Base-by-base conservation (phyloP, 2,797 vertebrate genomes). In the Gila robusta region DNA sequence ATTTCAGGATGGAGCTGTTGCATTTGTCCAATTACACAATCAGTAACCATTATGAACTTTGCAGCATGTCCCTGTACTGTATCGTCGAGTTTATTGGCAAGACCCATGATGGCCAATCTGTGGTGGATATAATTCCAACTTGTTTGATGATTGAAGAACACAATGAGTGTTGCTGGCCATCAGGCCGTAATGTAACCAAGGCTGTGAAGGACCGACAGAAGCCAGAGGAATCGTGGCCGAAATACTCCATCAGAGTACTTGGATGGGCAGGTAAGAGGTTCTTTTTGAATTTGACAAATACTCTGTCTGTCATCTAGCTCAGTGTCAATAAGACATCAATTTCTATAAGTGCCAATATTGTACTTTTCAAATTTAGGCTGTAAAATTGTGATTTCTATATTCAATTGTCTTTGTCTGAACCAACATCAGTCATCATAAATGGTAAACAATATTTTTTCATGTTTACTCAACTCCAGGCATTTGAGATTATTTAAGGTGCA, bases 1-100 rank as follows among this genome's bases (percentile, higher is more conserved):
- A n/a, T 41, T 79, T 32, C 49, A 79, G 59, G 77, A 79, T 23
- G 77, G 77, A 64, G 35, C 52, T 79, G 77, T n/a, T 56, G 77
- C 77, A 37, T 59, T 79, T 64, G 52, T 62, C 47, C 77, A 79
- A 41, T 79, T 79, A 79, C 77, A 79, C 59, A 64, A 79, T 64
- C 77, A 56, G 77, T 79, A 41, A 79, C 77, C 77, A 72, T 72
- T 79, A 79, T n/a, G 52, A 79, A 59, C 77, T 79, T 79, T 79
- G 32, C 54, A 62, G 77, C 54, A 62, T 79, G 77, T 2, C 70
- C 70, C 70, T 47, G 23, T 79, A 3, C 77, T 79, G 35, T 54
- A 1, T 79, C 1, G 54, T 79, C 32, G 77, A 79, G 77, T 79
- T 79, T 64, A 62, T 62, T 23, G 77, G 2, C 17, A 21, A 39